Conservation (phyloP, 1,140 invertebrate species). For the Grapholita molesta region DNA sequence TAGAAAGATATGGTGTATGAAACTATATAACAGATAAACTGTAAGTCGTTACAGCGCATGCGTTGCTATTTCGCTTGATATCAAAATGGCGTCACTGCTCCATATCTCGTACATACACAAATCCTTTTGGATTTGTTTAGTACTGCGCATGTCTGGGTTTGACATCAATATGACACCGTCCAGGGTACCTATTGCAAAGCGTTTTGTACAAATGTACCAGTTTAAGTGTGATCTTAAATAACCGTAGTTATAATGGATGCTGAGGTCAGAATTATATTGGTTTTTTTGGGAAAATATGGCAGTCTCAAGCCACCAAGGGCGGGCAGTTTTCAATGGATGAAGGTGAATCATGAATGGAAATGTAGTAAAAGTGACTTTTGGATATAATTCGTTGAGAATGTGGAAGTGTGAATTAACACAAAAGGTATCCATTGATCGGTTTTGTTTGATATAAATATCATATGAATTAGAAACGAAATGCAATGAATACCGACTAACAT, state of each 20-base stretch:
- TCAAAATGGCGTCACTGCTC: neutral
- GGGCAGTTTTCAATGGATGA: conserved; percentile 56
- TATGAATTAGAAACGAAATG: too few relatives aligned
- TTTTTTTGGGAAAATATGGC: neutral
- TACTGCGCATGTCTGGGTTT: conserved; percentile 47
- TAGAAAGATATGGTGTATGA: conserved; percentile 45
- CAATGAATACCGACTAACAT: too few relatives aligned
- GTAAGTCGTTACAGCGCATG: conserved; percentile 43
- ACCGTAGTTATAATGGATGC: neutral
- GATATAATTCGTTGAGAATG: neutral
- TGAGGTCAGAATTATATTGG: neutral
- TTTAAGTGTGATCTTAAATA: neutral
- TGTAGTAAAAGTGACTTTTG: neutral
- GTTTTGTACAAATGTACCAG: neutral
- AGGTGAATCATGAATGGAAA: conserved; percentile 56
- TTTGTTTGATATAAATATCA: too few relatives aligned
- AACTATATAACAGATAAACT: conserved; percentile 55
- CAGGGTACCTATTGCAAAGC: neutral
- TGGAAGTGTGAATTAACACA: neutral
- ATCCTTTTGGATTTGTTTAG: neutral
- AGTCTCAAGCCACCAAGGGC: conserved; percentile 25
- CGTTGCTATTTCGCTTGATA: conserved; percentile 18
- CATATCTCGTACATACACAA: neutral
- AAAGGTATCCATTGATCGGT: neutral
- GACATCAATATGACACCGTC: conserved; percentile 61